phyloP scores from a whole-genome alignment of 2,797 vertebrate species.

The Myiothlypis chrysogaster region DNA sequence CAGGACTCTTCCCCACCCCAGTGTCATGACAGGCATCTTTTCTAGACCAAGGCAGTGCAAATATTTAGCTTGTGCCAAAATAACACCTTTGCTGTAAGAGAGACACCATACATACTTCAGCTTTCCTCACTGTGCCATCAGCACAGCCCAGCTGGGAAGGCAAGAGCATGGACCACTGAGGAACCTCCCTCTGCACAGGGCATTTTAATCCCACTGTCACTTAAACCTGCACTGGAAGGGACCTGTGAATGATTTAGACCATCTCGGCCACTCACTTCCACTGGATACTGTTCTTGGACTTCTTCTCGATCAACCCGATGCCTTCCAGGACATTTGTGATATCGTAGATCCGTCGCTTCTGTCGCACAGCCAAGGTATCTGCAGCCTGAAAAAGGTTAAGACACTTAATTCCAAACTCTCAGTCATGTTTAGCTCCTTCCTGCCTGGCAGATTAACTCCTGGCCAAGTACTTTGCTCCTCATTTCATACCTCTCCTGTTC shows the following conservation, averaged over 20 bases:
- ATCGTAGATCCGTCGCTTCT: conserved; percentile 97
- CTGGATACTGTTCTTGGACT: conserved; percentile 99
- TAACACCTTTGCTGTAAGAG: neutral
- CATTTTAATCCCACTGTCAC: neutral
- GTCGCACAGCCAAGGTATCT: conserved; percentile 94
- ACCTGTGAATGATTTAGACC: neutral
- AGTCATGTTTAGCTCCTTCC: neutral
- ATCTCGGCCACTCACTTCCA: conserved; percentile 91
- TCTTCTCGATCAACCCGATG: conserved; percentile 97
- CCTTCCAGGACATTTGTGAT: conserved; percentile 98
- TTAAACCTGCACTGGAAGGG: neutral
- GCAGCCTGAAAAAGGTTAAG: conserved; percentile 82
- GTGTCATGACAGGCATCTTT: neutral
- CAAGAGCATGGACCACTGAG: neutral
- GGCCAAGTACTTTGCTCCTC: neutral
- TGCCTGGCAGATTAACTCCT: neutral
- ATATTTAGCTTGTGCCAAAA: neutral
- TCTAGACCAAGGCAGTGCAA: neutral
- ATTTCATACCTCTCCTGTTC: neutral
- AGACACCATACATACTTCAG: rapidly evolving
- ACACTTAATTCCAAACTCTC: neutral
- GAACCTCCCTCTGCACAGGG: neutral
- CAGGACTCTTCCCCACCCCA: neutral
- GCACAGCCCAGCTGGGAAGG: neutral
- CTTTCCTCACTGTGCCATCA: neutral